phyloP scores from a whole-genome alignment of 2,797 vertebrate species.

The Salarias fasciatus region DNA sequence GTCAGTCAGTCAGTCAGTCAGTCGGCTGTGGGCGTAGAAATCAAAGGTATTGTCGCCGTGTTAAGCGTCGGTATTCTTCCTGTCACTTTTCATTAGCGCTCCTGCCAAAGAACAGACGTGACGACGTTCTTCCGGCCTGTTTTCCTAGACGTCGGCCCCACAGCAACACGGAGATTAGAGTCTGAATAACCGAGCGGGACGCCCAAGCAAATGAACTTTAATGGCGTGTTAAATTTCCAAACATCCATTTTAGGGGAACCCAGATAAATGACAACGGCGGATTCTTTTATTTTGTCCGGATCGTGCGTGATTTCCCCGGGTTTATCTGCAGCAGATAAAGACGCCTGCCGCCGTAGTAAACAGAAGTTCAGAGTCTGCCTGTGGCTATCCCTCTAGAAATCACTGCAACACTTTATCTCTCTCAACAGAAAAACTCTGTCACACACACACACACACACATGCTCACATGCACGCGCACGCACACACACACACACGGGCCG shows the following conservation, averaged over 20 bases:
- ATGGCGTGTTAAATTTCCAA: conserved; percentile 38
- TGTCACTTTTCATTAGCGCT: conserved; percentile 53
- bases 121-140: conserved; percentile 29
- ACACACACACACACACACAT: conserved; percentile 10
- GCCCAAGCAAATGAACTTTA: conserved; percentile 44
- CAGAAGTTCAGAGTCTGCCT: conserved; percentile 57
- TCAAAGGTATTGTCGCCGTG: conserved; percentile 50
- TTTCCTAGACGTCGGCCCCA: conserved; percentile 37
- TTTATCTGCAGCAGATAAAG: conserved; percentile 54
- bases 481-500: conserved; percentile 1
- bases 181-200: conserved; percentile 37
- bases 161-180: conserved; percentile 36
- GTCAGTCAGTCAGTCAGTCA: too few species aligned
- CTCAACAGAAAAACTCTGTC: conserved; percentile 35
- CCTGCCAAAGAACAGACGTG: conserved; percentile 48
- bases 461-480: conserved; percentile 8
- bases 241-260: conserved; percentile 17
- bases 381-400: conserved; percentile 64
- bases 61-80: conserved; percentile 45
- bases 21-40: conserved; percentile 38
- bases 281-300: conserved; percentile 30
- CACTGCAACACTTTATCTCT: conserved; percentile 72
- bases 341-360: conserved; percentile 39
- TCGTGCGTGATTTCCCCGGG: conserved; percentile 5
- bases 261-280: conserved; percentile 25